A percentile compares a stretch with the other conserved stretches of the same genome.
Evolutionary conservation across 1,140 invertebrate species (phyloP).

Genomic region (honey bee (Apis mellifera)): DNA sequence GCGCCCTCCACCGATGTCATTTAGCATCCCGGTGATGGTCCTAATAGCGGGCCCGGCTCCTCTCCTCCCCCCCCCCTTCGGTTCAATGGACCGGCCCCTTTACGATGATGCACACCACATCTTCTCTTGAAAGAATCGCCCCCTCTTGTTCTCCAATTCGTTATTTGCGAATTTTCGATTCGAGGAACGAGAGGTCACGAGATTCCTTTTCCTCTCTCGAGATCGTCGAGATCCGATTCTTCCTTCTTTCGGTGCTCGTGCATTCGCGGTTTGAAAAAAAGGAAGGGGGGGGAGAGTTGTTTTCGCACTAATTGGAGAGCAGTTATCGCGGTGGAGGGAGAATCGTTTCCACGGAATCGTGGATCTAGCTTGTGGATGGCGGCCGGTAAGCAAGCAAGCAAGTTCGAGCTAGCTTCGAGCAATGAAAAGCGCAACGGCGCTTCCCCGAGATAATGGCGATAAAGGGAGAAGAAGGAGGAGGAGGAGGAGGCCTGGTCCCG

Average conservation of each 20-base stretch:
- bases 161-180: no score
- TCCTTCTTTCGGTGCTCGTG: conserved; percentile 34
- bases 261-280: conserved; percentile 57
- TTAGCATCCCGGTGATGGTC: conserved; percentile 78
- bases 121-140: no score
- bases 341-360: conserved; percentile 79
- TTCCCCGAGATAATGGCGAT: no score
- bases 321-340: conserved; percentile 67
- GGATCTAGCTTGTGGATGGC: conserved; percentile 70
- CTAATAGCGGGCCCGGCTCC: conserved; percentile 74
- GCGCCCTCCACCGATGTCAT: conserved; percentile 77
- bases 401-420: conserved; percentile 30
- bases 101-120: no score
- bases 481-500: conserved; percentile 68
- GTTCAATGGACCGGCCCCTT: conserved; percentile 67
- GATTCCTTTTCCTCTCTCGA: conserved; percentile 37
- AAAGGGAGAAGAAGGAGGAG: conserved; percentile 51
- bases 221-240: conserved; percentile 55
- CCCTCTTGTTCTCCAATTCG: no score
- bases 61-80: conserved; percentile 59
- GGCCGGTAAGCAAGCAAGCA: conserved; percentile 43
- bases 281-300: conserved; percentile 65
- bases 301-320: conserved; percentile 77
- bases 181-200: conserved; percentile 47
- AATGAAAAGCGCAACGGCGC: conserved; percentile 74